Conservation (phyloP, 2,797 vertebrate species). For the Taeniopygia guttata region DNA sequence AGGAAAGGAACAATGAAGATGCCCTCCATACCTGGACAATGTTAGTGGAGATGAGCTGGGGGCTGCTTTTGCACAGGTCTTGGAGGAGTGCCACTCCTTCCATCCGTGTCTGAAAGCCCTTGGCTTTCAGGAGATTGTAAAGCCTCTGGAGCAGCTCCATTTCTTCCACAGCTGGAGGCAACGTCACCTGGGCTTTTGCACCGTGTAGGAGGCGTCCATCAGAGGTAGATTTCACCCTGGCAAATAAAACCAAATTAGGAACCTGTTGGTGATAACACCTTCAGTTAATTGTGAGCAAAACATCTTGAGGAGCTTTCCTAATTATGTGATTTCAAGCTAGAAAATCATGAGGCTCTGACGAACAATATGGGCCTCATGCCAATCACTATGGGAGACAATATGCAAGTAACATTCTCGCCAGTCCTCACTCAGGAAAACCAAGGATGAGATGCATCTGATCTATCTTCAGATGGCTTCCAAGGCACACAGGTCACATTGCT, state of each 20-base stretch:
- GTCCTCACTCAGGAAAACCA: background rate
- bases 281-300: background rate
- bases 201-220: accelerated
- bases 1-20: background rate
- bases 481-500: background rate
- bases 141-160: constrained; percentile 57
- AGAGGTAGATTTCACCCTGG: background rate
- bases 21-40: constrained; percentile 45
- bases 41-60: constrained; percentile 47
- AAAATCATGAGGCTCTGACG: background rate
- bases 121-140: constrained; percentile 55
- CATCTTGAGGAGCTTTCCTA: background rate
- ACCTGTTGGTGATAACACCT: background rate
- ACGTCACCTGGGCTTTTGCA: background rate
- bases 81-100: constrained; percentile 61
- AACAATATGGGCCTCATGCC: background rate
- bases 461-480: background rate
- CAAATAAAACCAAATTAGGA: background rate
- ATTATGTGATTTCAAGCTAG: background rate
- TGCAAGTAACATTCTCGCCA: background rate
- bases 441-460: background rate
- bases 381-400: background rate
- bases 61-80: constrained; percentile 43
- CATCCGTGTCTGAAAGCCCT: constrained; percentile 54
- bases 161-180: background rate